Percentiles rank a stretch among this genome's conserved stretches.
Evolutionary conservation across 2,113 vertebrate genomes (phyloP).

Genomic region (Ancistrus triradiatus): DNA sequence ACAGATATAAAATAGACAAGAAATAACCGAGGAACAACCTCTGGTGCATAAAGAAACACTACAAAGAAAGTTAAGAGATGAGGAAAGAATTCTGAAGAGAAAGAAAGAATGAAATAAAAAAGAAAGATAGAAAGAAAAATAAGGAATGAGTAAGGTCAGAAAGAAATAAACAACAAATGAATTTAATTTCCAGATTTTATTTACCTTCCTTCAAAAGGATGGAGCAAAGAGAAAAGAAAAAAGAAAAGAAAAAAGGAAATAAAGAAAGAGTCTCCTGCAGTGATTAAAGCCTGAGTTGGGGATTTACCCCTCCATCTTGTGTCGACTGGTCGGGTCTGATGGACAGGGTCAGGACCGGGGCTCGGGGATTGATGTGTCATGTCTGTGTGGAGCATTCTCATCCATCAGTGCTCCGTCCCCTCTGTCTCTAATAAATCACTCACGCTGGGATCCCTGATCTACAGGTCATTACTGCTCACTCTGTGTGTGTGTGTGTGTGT

Average conservation of each 20-base stretch:
- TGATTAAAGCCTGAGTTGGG: constrained; percentile 2
- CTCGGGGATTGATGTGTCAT: not conserved
- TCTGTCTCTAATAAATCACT: constrained; percentile 7
- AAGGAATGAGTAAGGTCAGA: too few relatives aligned
- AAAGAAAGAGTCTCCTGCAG: not conserved
- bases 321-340: not conserved
- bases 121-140: too few relatives aligned
- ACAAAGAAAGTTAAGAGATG: too few relatives aligned
- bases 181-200: too few relatives aligned
- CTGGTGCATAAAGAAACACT: too few relatives aligned
- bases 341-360: not conserved
- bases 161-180: too few relatives aligned
- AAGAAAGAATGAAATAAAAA: too few relatives aligned
- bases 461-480: not conserved
- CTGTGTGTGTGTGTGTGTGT: constrained; percentile 10
- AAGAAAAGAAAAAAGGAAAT: constrained; percentile 7
- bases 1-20: too few relatives aligned
- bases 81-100: too few relatives aligned
- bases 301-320: not conserved
- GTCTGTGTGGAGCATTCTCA: not conserved
- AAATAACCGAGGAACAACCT: too few relatives aligned
- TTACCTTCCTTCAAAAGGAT: too few relatives aligned
- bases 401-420: not conserved
- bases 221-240: not conserved
- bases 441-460: not conserved